Evolutionary conservation across 2,797 vertebrate species (phyloP).

Genomic region (Pristis pectinata): DNA sequence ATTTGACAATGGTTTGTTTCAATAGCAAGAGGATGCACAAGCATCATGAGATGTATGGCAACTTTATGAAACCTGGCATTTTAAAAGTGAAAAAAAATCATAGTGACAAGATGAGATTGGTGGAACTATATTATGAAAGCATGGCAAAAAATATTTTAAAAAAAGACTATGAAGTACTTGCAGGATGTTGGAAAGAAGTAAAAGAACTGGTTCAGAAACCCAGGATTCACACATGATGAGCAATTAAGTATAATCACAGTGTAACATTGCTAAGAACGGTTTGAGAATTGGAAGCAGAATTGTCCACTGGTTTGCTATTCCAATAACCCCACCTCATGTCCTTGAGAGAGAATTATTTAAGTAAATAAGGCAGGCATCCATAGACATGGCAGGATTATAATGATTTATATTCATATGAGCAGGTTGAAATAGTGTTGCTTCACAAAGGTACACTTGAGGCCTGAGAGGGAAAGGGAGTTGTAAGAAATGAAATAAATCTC

Average conservation of each 20-base stretch:
- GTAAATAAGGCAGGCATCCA: not conserved
- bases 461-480: not conserved
- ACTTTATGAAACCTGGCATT: not conserved
- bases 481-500: not conserved
- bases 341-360: not conserved
- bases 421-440: not conserved
- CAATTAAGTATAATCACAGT: not conserved
- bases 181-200: not conserved
- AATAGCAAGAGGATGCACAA: too few relatives aligned
- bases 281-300: not conserved
- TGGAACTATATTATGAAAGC: not conserved
- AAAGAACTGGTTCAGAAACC: not conserved
- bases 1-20: too few relatives aligned
- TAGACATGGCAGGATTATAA: not conserved
- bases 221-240: not conserved
- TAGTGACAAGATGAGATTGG: not conserved
- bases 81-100: not conserved
- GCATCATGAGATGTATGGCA: not conserved
- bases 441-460: not conserved
- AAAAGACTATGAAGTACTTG: not conserved
- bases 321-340: not conserved
- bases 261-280: too few relatives aligned
- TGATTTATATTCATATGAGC: not conserved
- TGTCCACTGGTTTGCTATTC: not conserved
- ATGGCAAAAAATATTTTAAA: not conserved